A percentile compares a stretch with the other conserved stretches of the same genome.
Conservation (phyloP, 2,797 vertebrate genomes). For the Chiloscyllium punctatum region DNA sequence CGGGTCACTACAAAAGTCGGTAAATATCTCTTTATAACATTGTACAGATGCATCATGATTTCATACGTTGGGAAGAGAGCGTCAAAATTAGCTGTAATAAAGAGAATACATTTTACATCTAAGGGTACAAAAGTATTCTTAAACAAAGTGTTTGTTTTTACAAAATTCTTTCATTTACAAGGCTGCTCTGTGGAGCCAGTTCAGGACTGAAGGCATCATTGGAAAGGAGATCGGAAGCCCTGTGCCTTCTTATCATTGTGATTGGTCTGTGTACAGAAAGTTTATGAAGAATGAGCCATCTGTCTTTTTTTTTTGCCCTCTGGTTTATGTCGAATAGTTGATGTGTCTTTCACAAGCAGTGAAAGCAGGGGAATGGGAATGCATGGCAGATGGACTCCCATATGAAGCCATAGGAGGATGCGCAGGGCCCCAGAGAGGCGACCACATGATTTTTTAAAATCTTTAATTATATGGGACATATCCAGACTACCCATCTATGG, state of each 20-base stretch:
- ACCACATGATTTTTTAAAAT: background rate
- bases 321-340: background rate
- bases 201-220: conserved; percentile 6
- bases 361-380: background rate
- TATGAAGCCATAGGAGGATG: background rate
- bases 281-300: background rate
- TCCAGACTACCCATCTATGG: background rate
- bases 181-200: background rate
- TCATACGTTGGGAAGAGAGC: no score
- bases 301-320: background rate
- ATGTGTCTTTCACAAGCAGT: background rate
- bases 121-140: background rate
- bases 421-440: background rate
- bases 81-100: background rate
- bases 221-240: background rate
- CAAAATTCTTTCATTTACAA: background rate
- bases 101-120: background rate
- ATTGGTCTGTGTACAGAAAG: background rate
- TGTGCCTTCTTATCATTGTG: background rate
- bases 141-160: background rate
- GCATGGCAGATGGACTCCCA: background rate
- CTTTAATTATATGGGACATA: background rate
- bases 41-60: background rate
- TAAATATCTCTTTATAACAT: conserved; percentile 55
- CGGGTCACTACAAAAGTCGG: conserved; percentile 80